Conservation (phyloP, 2,113 vertebrate species). For the Oncorhynchus masou region DNA sequence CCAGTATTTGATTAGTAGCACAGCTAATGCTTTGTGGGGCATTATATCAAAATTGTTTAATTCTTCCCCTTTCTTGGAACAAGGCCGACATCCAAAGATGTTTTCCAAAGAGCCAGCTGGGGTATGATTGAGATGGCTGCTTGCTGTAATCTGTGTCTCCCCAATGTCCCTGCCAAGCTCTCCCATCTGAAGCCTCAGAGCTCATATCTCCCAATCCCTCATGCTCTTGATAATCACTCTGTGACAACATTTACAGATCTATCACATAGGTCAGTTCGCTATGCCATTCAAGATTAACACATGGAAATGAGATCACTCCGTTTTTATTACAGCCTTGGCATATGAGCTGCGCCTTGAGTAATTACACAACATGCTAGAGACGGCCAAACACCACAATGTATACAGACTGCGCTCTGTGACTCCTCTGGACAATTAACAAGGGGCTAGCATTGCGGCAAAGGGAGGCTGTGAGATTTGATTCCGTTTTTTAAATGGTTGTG, state of each 20-base stretch:
- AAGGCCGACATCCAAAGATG: conserved; percentile 20
- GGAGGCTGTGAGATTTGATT: neutral
- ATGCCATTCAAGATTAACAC: conserved; percentile 59
- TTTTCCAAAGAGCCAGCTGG: conserved; percentile 61
- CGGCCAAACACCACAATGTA: neutral
- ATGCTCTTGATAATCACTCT: conserved; percentile 53
- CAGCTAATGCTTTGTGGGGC: conserved; percentile 10
- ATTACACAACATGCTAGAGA: neutral
- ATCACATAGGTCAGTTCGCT: conserved; percentile 42
- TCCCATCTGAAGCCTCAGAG: conserved; percentile 45
- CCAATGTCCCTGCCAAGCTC: conserved; percentile 52
- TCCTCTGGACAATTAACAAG: neutral
- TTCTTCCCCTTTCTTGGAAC: conserved; percentile 40
- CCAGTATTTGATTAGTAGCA: neutral
- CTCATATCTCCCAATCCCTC: conserved; percentile 54
- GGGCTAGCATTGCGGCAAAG: no score
- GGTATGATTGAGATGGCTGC: conserved; percentile 52
- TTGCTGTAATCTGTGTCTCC: conserved; percentile 51
- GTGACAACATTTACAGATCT: conserved; percentile 63
- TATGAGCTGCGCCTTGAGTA: conserved; percentile 46
- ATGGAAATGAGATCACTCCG: conserved; percentile 51
- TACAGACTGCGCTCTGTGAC: neutral
- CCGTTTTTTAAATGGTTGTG: neutral
- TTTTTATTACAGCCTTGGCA: conserved; percentile 61
- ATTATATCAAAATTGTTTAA: conserved; percentile 23